Evolutionary conservation across 2,888 invertebrate genomes (phyloP), one percentile per base, ranked within the genome.

Genomic region (Eupithecia exiguata): DNA sequence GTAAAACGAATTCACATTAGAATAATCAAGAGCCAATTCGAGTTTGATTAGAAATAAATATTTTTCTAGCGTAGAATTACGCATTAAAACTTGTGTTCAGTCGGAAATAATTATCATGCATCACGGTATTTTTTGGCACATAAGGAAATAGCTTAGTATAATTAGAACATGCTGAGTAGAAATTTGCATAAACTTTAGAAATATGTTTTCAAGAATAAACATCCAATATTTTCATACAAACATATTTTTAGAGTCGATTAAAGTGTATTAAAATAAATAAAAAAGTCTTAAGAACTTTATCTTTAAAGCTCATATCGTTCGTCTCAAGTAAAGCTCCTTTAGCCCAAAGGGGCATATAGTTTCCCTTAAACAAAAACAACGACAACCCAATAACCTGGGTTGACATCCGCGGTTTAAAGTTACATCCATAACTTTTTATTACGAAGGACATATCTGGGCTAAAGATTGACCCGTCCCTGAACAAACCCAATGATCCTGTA

Each of bases 401-500:
- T 71, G 71, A 71, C 69, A 69, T 74, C 69, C 58, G 35, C 63
- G 18, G 63, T 65, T 36, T n/a, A 84, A 84, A 83, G 80, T 25
- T 30, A 38, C 80, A 81, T 81, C 82, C 81, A 92, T 65, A 40
- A 66, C 66, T 66, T 66, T 66, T 66, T 66, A 66, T 66, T 66
- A 66, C 66, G 40, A 66, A 66, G 66, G 40, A 66, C 66, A 25
- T 66, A 72, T 84, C 88, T 90, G 82, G 92, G 90, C 84, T 91
- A 91, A 91, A 89, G 87, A 87, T 84, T 80, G 80, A 81, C 82
- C 82, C 79, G 86, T 83, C 82, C 80, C 83, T 86, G 87, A 83
- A 84, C 86, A 85, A 84, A 87, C 84, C 88, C 90, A 91, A 90
- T 90, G 92, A 90, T 86, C 88, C 91, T 83, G 85, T 91, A 92